phyloP scores from a whole-genome alignment of 2,888 invertebrate genomes.

The Dromius quadrimaculatus region DNA sequence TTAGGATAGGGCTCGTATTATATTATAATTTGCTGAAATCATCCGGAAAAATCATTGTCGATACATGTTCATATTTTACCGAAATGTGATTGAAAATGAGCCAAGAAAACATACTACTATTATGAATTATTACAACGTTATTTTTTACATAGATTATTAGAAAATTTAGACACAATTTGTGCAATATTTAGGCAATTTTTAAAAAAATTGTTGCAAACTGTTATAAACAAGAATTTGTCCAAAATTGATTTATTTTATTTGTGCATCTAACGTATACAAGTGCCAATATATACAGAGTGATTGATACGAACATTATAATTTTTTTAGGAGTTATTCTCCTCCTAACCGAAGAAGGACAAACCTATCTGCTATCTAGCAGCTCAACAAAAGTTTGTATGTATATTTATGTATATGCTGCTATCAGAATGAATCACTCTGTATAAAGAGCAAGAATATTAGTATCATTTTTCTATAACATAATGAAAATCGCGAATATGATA shows the following conservation, averaged over 20 bases:
- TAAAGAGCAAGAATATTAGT: conserved; percentile 24
- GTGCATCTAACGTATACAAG: conserved; percentile 19
- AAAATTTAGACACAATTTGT: conserved; percentile 35
- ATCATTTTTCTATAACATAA: background rate
- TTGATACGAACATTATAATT: too few relatives aligned
- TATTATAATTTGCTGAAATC: conserved; percentile 16
- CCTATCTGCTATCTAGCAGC: too few relatives aligned
- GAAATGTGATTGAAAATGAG: conserved; percentile 45
- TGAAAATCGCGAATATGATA: background rate
- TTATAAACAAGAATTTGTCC: background rate
- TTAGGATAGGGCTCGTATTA: too few relatives aligned
- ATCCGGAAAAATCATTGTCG: conserved; percentile 30
- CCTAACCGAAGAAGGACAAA: too few relatives aligned
- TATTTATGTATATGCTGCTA: too few relatives aligned
- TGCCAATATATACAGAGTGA: conserved; percentile 38
- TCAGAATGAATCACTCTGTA: too few relatives aligned
- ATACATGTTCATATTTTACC: conserved; percentile 40
- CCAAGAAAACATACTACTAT: conserved; percentile 37
- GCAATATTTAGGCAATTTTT: conserved; percentile 37
- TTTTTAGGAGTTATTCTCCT: too few relatives aligned
- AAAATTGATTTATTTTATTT: conserved; percentile 21
- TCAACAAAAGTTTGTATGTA: too few relatives aligned
- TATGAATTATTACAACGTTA: conserved; percentile 32
- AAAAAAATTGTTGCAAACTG: conserved; percentile 27
- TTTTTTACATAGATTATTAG: conserved; percentile 37